Evolutionary conservation across 2,797 vertebrate species (phyloP), one percentile per base, ranked within the genome.

Genomic region (Catharus ustulatus): DNA sequence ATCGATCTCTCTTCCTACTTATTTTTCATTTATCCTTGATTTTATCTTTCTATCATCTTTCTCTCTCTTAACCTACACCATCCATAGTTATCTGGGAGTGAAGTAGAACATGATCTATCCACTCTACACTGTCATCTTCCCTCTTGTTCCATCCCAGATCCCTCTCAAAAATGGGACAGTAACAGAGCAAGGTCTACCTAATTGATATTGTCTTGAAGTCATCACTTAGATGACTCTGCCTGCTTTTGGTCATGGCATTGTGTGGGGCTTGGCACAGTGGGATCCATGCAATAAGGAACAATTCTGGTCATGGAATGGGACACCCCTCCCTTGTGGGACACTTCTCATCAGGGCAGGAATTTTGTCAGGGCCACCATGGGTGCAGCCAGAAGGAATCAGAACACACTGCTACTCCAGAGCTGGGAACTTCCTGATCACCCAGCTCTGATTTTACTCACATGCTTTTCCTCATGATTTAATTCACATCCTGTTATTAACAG

Each of bases 1-100:
- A 91, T 93, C 19, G 21, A 48, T 72, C 54, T 81, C 81, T 64
- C 63, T 67, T 46, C 45, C 54, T 43, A 46, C 68, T 17, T 87
- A 87, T 77, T 93, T 92, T 89, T 85, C 63, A 77, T 72, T 90
- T 74, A 72, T 68, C 68, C 43, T 75, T 62, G 81, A 83, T 90
- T 92, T 95, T 87, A 86, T 78, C 80, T 48, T 80, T 85, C 59
- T 71, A 26, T 71, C 74, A 71, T 78, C 66, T 46, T 73, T 57
- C 71, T 76, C 34, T 30, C 55, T 63, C 77, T 52, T 51, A 74
- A 89, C 57, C 54, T 52, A 45, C 64, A 40, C 48, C 42, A 63
- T 49, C 61, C 67, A 10, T 8, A 89, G 52, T 32, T 73, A 90
- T 24, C 63, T 30, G 42, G 59, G 15, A 74, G 0, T 16, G 45